Evolutionary conservation across 2,113 vertebrate species (phyloP).

Genomic region (Eupsittula cactorum): DNA sequence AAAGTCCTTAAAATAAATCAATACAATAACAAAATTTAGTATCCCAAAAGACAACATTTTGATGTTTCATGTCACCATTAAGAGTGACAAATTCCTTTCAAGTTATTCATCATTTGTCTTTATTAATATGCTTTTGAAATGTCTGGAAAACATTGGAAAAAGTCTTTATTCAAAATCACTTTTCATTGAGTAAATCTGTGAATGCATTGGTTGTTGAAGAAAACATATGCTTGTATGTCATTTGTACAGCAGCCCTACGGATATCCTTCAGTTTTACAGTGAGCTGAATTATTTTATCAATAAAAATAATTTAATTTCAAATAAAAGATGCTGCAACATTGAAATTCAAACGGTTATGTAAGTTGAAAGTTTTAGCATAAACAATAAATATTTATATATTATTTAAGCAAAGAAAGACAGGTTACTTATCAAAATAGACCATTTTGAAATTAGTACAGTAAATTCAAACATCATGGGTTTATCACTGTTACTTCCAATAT

Average conservation of each 20-base stretch:
- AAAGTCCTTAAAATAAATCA: background rate
- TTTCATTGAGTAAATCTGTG: background rate
- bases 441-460: constrained; percentile 53
- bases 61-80: constrained; percentile 6
- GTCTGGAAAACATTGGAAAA: background rate
- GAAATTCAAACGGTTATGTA: constrained; percentile 3
- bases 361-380: background rate
- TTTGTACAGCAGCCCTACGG: background rate
- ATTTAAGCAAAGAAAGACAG: constrained; percentile 30
- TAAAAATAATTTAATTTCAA: background rate
- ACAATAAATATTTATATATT: background rate
- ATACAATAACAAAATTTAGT: background rate
- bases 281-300: background rate
- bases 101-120: background rate
- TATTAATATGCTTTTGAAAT: constrained; percentile 27
- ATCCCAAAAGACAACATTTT: background rate
- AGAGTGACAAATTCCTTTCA: background rate
- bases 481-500: background rate
- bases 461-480: constrained; percentile 29
- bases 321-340: background rate
- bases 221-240: background rate
- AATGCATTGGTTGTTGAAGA: background rate
- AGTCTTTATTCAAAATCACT: background rate
- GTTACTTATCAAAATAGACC: background rate
- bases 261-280: background rate